A percentile compares a stretch with the other conserved stretches of the same genome.
Conservation (phyloP, 2,113 vertebrate species). For the Capra hircus region DNA sequence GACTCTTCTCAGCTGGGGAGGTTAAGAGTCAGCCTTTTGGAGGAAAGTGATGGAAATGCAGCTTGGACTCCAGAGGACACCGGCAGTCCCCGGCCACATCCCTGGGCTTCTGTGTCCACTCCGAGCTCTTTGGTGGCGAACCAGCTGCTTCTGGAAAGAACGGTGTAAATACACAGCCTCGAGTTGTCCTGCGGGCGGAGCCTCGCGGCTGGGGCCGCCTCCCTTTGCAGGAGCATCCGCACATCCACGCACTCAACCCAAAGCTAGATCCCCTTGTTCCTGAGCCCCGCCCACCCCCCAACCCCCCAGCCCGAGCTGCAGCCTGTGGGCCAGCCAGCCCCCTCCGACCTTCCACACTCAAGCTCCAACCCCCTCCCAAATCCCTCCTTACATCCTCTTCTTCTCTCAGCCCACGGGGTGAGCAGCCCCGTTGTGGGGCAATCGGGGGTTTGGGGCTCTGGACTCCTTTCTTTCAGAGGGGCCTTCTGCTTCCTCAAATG, state of each 20-base stretch:
- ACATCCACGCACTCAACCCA: rapidly evolving
- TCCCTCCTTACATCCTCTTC: not conserved
- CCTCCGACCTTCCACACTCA: not conserved
- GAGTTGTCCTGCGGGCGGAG: rapidly evolving
- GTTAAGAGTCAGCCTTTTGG: not conserved
- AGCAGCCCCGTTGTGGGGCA: rapidly evolving
- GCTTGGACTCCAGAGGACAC: not conserved
- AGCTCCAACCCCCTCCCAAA: rapidly evolving
- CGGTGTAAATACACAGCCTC: rapidly evolving
- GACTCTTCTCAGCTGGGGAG: rapidly evolving
- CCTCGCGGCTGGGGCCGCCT: rapidly evolving
- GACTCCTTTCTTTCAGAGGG: not conserved
- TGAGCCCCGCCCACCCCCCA: rapidly evolving
- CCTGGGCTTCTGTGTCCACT: not conserved
- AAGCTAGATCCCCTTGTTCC: not conserved
- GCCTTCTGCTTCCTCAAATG: rapidly evolving
- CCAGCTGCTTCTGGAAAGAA: not conserved
- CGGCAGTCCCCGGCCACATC: rapidly evolving
- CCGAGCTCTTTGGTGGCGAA: rapidly evolving
- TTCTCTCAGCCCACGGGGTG: not conserved
- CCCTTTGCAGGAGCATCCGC: rapidly evolving
- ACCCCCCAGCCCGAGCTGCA: rapidly evolving
- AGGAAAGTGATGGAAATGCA: not conserved
- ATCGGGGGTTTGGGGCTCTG: rapidly evolving
- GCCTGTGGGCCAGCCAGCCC: rapidly evolving